Evolutionary conservation across 2,797 vertebrate species (phyloP).

Genomic region (Gastrophryne carolinensis): DNA sequence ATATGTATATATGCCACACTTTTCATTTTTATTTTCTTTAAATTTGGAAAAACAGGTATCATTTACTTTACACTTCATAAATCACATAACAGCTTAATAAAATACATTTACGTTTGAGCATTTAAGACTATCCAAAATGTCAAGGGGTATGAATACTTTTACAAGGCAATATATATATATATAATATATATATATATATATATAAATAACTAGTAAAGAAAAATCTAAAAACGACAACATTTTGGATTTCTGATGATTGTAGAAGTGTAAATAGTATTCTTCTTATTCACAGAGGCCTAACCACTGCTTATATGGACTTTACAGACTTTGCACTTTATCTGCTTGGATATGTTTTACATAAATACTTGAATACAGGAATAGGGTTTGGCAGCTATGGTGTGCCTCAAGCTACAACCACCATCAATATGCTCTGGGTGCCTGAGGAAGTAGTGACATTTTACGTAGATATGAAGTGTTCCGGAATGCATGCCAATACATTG

Average conservation of each 20-base stretch:
- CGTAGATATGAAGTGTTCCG: background rate
- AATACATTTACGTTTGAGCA: no score
- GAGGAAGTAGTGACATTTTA: background rate
- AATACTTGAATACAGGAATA: conserved; percentile 44
- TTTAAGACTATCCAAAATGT: no score
- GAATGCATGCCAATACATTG: conserved; percentile 46
- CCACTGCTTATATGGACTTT: conserved; percentile 34
- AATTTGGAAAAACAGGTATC: no score
- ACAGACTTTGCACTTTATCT: conserved; percentile 52
- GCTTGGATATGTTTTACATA: conserved; percentile 32
- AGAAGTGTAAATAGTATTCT: conserved; percentile 13
- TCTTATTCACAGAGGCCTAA: conserved; percentile 48
- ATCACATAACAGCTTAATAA: no score
- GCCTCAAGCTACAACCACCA: background rate
- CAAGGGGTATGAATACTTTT: no score
- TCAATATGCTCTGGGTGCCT: conserved; percentile 34
- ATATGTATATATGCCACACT: no score
- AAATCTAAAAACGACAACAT: conserved; percentile 8
- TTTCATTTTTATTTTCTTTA: no score
- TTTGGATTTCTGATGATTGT: conserved; percentile 25
- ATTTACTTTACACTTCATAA: no score
- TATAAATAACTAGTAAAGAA: background rate
- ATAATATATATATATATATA: no score
- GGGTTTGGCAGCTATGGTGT: conserved; percentile 35
- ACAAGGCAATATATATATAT: no score